Evolutionary conservation across 2,113 vertebrate species (phyloP).

Genomic region (Passer domesticus): DNA sequence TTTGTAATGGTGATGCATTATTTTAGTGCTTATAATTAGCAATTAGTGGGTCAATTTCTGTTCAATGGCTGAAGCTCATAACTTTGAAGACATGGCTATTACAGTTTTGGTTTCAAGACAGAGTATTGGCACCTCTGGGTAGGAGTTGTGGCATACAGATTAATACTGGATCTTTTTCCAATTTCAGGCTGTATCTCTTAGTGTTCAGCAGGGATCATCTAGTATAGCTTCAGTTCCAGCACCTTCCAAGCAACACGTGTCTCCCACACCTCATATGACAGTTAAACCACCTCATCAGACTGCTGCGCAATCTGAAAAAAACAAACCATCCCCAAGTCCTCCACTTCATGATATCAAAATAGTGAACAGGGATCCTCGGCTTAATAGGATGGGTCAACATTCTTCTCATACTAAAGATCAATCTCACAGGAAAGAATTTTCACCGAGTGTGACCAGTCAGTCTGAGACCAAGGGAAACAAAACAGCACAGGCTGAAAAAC

Average conservation of each 20-base stretch:
- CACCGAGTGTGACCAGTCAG: slow-evolving; percentile 35
- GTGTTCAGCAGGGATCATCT: slow-evolving; percentile 77
- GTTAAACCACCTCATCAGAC: slow-evolving; percentile 71
- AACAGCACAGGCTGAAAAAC: slow-evolving; percentile 76
- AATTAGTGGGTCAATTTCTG: background rate
- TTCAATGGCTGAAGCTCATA: background rate
- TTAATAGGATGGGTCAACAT: slow-evolving; percentile 79
- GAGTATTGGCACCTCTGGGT: background rate
- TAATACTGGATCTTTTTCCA: background rate
- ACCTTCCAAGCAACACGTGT: slow-evolving; percentile 75
- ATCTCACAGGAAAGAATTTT: slow-evolving; percentile 79
- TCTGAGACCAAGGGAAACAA: slow-evolving; percentile 77
- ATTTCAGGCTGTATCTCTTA: slow-evolving; percentile 81
- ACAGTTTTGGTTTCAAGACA: background rate
- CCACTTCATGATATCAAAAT: slow-evolving; percentile 83
- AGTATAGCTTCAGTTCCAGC: slow-evolving; percentile 72
- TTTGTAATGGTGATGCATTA: background rate
- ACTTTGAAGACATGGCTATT: background rate
- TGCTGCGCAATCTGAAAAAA: slow-evolving; percentile 76
- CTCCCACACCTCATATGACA: slow-evolving; percentile 70
- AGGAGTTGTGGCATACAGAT: background rate
- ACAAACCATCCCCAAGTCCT: slow-evolving; percentile 72
- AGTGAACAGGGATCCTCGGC: slow-evolving; percentile 88
- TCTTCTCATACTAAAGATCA: slow-evolving; percentile 83
- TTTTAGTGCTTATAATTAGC: background rate